Evolutionary conservation across 2,888 invertebrate species (phyloP), one percentile per base, ranked within the genome.

Genomic region (Polylopha cassiicola): DNA sequence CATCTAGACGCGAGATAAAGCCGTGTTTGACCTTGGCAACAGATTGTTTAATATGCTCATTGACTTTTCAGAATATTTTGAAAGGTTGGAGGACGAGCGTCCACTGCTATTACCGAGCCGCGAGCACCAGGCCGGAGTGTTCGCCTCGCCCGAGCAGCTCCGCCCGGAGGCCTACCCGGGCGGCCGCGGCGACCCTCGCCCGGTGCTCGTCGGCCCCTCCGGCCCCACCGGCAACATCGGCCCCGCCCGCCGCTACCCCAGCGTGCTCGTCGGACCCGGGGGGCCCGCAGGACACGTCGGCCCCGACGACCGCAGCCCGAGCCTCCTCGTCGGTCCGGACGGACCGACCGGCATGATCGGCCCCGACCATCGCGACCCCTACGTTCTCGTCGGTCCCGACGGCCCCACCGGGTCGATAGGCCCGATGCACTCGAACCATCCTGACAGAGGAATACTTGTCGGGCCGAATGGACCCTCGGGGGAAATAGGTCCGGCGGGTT

Each of bases 331-430:
- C 3, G 46, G 49, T 7, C 37, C 38, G 1, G 26, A 24, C 3
- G 43, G 46, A 22, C 24, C 39, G 2, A 31, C 37, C 9, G 36
- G 43, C 3, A 8, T 26, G 3, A 32, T 29, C 8, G 29, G 22
- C 1, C 24, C 30, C 4, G 15, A 57, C 62, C 65, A 41, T 14
- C 9, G 13, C 24, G 44, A 50, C 33, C 52, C 50, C 32, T 43
- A 7, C 8, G 65, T 88, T 5, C 52, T 88, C 10, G 81, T 80
- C 2, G 79, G 86, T 3, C 82, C 87, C 0, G 78, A 71, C 1
- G 73, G 73, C 2, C 71, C 72, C 2, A 64, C 63, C 4, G 60
- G 65, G 5, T 29, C 53, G n/a, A 52, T 61, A 28, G 61, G 66
- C 7, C 60, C 66, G 0, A 27, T 16, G 26, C 29, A 43, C 18